A percentile compares a stretch with the other conserved stretches of the same genome.
Evolutionary conservation across 2,113 vertebrate genomes (phyloP).

Genomic region (Regulus satrapa): DNA sequence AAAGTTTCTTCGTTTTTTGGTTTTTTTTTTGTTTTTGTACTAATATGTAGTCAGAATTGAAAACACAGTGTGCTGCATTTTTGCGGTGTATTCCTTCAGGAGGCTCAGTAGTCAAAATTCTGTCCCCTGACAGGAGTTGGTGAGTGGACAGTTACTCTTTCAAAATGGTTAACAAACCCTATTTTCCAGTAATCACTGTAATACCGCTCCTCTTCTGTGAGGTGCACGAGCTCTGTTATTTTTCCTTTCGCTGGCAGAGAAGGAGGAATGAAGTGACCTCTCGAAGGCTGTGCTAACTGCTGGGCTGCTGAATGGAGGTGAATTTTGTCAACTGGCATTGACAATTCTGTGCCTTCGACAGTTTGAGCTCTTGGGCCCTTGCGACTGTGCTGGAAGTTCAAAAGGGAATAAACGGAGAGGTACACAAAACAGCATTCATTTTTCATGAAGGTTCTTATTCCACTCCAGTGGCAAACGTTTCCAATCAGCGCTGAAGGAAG

Average conservation of each 20-base stretch:
- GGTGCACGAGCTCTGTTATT: background rate
- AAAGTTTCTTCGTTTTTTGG: background rate
- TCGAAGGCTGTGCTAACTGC: background rate
- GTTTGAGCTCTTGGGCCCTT: background rate
- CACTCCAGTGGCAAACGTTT: background rate
- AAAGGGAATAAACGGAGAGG: background rate
- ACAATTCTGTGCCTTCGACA: background rate
- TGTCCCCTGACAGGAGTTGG: background rate
- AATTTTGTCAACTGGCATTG: background rate
- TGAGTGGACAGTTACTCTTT: background rate
- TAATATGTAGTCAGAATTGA: background rate
- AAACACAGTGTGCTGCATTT: background rate
- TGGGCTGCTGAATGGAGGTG: background rate
- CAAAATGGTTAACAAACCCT: background rate
- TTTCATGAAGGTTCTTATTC: slow-evolving; percentile 35
- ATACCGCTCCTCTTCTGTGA: background rate
- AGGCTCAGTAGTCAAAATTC: background rate
- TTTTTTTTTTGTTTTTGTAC: too few species aligned
- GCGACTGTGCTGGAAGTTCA: background rate
- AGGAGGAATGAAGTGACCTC: background rate
- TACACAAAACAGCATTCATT: slow-evolving; percentile 18
- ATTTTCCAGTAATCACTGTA: background rate
- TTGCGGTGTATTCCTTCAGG: background rate
- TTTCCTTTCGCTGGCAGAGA: background rate
- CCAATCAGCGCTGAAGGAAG: background rate